These are phyloP conservation scores for Menidia menidia DNA, from an alignment of 2,797 vertebrate species.

Conservation along the genomic window DNA sequence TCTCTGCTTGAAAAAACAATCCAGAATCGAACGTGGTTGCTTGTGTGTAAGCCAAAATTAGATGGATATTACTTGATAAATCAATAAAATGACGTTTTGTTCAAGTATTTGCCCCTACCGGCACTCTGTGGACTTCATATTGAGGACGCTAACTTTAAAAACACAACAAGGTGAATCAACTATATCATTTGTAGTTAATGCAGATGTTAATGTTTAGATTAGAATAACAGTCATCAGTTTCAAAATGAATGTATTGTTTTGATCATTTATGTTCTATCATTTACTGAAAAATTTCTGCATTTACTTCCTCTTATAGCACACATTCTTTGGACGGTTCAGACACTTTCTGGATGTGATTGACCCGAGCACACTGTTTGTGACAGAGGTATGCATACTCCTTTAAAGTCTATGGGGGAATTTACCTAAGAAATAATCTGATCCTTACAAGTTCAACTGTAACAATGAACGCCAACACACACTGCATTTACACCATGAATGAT, in stretches of 20 bases:
- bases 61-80: not conserved
- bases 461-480: too few species aligned
- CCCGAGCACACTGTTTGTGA: conserved; percentile 90
- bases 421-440: not conserved
- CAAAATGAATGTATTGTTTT: not conserved
- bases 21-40: not conserved
- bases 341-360: conserved; percentile 95
- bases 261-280: not conserved
- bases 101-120: conserved; percentile 4
- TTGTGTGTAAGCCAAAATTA: not conserved
- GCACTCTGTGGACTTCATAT: not conserved
- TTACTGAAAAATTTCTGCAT: not conserved
- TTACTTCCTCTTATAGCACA: conserved; percentile 72
- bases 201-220: not conserved
- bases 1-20: conserved; percentile 3
- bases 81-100: conserved; percentile 8
- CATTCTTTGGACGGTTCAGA: conserved; percentile 88
- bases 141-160: not conserved
- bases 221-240: not conserved
- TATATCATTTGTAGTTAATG: not conserved
- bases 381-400: conserved; percentile 83
- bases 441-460: too few species aligned
- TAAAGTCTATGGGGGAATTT: not conserved
- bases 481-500: too few species aligned
- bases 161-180: not conserved